Base-by-base conservation (phyloP, 2,888 invertebrate species). In the Hydriomena furcata region DNA sequence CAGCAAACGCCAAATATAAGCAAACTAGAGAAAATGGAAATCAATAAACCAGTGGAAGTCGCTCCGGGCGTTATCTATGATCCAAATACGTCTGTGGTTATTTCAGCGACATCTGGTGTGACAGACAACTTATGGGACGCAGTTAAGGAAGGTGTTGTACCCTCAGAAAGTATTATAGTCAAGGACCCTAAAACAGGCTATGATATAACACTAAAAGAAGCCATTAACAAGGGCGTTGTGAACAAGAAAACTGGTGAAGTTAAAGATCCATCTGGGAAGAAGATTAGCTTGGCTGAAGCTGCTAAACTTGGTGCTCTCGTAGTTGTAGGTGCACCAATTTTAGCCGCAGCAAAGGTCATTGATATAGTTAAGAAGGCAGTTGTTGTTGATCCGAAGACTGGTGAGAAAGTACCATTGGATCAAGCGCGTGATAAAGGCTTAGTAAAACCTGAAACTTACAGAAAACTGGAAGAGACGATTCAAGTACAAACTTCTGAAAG, bases 271-370 rank as follows among this genome's bases (percentile, higher is more conserved):
- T 82, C 91, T 0, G 95, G 95, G 1, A 92, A 93, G 34, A 93
- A 92, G 60, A 92, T 96, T 10, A 92, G 93, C 44, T 80, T 97
- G 47, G 87, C 92, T 30, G 95, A 96, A 66, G 96, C 96, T 17
- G 93, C 94, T 7, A 95, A 95, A 79, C 85, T 94, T 62, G 97
- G 97, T 6, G 83, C 95, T 13, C 79, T 97, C 6, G 92, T 93
- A 31, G 94, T 97, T 8, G 81, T 94, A 10, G 96, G 96, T 21
- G 93, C 94, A 1, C 96, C 96, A 4, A 82, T 96, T 32, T 91
- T 94, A 12, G 94, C 94, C 2, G 93, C 93, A 6, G 91, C 94
- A 42, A 93, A 94, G 61, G 91, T 93, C 0, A 89, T 94, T 31
- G 93, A 94, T 68, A 91, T 93, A 0, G 91, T 95, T 0, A 92